A percentile compares a stretch with the other conserved stretches of the same genome.
These are phyloP conservation scores for Adela reaumurella DNA, from an alignment of 2,888 invertebrate genomes.

Conservation along the genomic window DNA sequence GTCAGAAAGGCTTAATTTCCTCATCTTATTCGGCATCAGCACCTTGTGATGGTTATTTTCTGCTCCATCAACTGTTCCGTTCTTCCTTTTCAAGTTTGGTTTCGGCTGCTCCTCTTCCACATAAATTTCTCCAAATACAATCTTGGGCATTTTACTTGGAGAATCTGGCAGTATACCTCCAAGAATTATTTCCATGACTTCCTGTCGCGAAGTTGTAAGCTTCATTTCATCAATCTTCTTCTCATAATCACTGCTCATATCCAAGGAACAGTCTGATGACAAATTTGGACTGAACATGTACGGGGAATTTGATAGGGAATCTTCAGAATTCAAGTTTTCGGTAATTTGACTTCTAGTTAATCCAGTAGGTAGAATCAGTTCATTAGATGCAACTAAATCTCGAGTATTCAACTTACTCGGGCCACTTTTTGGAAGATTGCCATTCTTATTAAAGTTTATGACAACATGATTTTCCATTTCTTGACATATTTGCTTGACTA, in stretches of 20 bases:
- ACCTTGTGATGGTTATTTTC: conserved; percentile 35
- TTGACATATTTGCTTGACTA: conserved; percentile 29
- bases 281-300: conserved; percentile 32
- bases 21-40: conserved; percentile 32
- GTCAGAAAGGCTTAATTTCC: conserved; percentile 38
- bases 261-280: conserved; percentile 45
- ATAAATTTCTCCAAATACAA: conserved; percentile 33
- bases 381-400: neutral
- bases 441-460: conserved; percentile 28
- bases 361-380: neutral
- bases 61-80: no score
- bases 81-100: conserved; percentile 28
- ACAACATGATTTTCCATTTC: conserved; percentile 30
- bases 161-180: conserved; percentile 28
- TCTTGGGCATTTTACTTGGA: conserved; percentile 30
- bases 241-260: conserved; percentile 40
- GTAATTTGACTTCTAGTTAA: neutral
- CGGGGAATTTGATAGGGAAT: neutral
- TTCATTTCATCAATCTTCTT: conserved; percentile 44
- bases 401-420: neutral
- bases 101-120: conserved; percentile 21
- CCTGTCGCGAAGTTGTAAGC: conserved; percentile 38
- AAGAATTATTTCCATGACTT: conserved; percentile 51
- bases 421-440: neutral
- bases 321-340: neutral